Conservation (phyloP, 2,888 invertebrate species). For the Trachelus troglodyta region DNA sequence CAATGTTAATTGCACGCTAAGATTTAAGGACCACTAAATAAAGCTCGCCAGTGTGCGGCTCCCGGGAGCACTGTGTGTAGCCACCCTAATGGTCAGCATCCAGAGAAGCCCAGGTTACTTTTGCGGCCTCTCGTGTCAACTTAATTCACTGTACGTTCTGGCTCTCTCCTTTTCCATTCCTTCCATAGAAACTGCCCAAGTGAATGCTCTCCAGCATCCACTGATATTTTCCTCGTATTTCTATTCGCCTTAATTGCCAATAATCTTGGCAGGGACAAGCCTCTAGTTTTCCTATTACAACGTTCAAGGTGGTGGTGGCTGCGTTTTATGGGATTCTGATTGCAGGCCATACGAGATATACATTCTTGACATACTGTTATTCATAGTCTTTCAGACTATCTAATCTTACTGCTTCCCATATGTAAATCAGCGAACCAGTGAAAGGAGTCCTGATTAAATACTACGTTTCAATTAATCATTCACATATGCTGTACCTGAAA, state of each 20-base stretch:
- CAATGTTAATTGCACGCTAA: slow-evolving; percentile 24
- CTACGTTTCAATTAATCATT: background rate
- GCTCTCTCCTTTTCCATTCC: background rate
- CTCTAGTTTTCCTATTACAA: slow-evolving; percentile 12
- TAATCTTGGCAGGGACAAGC: background rate
- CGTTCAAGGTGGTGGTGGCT: slow-evolving; percentile 39
- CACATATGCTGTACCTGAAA: background rate
- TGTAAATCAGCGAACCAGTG: background rate
- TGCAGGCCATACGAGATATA: slow-evolving; percentile 26
- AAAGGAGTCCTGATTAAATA: background rate
- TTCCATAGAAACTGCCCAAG: background rate
- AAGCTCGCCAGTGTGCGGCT: slow-evolving; percentile 4
- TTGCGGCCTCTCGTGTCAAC: slow-evolving; percentile 21
- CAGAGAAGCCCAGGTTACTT: slow-evolving; percentile 15
- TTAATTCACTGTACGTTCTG: slow-evolving; percentile 20
- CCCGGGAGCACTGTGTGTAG: background rate
- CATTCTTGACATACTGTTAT: slow-evolving; percentile 34
- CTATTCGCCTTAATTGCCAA: background rate
- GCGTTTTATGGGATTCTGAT: background rate
- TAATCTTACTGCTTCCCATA: background rate
- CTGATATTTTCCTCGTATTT: background rate
- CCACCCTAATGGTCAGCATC: slow-evolving; percentile 19
- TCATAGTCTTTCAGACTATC: background rate
- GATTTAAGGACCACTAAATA: slow-evolving; percentile 24
- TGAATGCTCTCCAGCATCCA: background rate